Evolutionary conservation across 2,113 vertebrate genomes (phyloP).

Genomic region (Plestiodon gilberti): DNA sequence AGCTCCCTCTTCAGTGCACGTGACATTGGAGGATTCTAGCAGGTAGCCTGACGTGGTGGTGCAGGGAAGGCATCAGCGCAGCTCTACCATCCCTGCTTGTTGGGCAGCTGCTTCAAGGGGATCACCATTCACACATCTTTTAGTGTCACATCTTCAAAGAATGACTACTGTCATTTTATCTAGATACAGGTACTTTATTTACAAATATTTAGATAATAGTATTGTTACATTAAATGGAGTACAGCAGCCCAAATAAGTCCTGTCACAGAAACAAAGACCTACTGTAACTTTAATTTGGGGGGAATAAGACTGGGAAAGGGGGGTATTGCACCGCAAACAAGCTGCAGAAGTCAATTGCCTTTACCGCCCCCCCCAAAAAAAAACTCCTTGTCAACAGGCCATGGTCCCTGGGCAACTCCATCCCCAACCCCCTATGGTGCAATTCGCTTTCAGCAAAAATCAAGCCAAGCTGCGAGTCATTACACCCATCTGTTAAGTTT

Average conservation of each 20-base stretch:
- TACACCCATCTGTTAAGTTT: slow-evolving; percentile 68
- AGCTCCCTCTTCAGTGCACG: too few relatives aligned
- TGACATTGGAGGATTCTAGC: not conserved
- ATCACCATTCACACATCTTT: not conserved
- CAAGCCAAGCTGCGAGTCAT: slow-evolving; percentile 51
- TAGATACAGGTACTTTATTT: slow-evolving; percentile 93
- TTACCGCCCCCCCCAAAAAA: slow-evolving; percentile 39
- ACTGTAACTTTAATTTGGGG: slow-evolving; percentile 60
- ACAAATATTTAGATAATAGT: slow-evolving; percentile 93
- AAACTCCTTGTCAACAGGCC: slow-evolving; percentile 69
- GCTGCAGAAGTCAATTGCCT: slow-evolving; percentile 57
- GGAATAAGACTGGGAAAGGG: slow-evolving; percentile 41
- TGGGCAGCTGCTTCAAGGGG: not conserved
- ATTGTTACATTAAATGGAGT: slow-evolving; percentile 87
- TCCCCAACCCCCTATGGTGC: slow-evolving; percentile 51
- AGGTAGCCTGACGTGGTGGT: not conserved
- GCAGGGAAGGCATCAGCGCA: too few relatives aligned
- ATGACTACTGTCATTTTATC: slow-evolving; percentile 65
- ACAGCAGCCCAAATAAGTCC: slow-evolving; percentile 84
- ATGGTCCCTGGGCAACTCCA: slow-evolving; percentile 81
- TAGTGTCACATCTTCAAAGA: slow-evolving; percentile 34
- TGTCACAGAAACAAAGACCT: slow-evolving; percentile 82
- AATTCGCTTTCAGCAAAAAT: slow-evolving; percentile 68
- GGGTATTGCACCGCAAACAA: slow-evolving; percentile 73
- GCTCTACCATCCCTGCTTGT: not conserved